Evolutionary conservation across 2,113 vertebrate species (phyloP), one percentile per base, ranked within the genome.

Genomic region (Xenopus borealis): DNA sequence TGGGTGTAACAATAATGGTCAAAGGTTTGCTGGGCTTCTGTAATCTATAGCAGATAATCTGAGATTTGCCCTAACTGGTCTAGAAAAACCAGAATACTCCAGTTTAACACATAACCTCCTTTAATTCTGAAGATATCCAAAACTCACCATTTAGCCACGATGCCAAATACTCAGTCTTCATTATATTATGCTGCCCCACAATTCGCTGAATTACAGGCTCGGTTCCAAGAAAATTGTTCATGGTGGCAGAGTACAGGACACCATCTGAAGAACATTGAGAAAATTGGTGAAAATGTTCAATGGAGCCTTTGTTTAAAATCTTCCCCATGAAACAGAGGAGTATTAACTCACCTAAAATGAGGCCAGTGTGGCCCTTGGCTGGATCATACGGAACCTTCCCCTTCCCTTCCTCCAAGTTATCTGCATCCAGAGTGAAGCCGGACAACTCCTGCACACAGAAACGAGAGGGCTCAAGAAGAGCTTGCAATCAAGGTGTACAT

Each of bases 331-430:
- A 27, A 3, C 8, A 50, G 47, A 50, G 47, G 14, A 9, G 3
- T 1, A 50, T 50, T 40, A 50, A 91, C 97, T 89, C 83, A 99
- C 97, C 97, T 66, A 98, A 95, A 17, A 98, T 95, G 27, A 99
- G 92, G 69, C 95, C 96, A 0, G 96, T 96, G 80, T 98, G 94
- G 3, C 96, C 95, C 78, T 96, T 97, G 72, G 94, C 91, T 3
- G 96, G 97, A 85, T 98, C 96, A 0, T 98, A 99, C 0, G 97
- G 96, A 80, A 96, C 98, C 80, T 96, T 99, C 1, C 96, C 96
- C 68, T 94, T 98, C 9, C 97, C 97, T 0, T 98, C 96, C 75
- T 98, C 97, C 0, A 95, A 83, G 0, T 86, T 83, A 59, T 84
- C 79, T 0, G 19, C 84, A 77, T 88, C 85, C 79, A 92, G 74